phyloP scores from a whole-genome alignment of 2,888 invertebrate genomes.

The Orthosia gothica region DNA sequence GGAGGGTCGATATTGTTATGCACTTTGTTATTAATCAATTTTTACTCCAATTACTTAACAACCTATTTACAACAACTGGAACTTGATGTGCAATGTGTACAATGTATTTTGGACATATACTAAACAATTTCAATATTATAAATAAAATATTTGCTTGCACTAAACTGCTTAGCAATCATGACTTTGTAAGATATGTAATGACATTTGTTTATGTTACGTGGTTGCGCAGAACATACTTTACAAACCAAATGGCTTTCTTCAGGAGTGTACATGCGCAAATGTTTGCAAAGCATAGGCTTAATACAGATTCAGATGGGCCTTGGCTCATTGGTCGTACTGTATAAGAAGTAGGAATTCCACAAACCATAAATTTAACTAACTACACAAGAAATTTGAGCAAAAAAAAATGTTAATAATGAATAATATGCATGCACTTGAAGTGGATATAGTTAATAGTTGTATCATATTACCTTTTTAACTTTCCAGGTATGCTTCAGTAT shows the following conservation, averaged over 20 bases:
- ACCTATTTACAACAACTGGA: background rate
- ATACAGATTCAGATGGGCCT: too few relatives aligned
- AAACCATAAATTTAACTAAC: background rate
- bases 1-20: background rate
- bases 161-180: constrained; percentile 8
- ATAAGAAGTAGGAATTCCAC: background rate
- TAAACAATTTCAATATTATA: background rate
- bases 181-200: background rate
- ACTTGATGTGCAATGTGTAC: background rate
- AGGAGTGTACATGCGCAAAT: too few relatives aligned
- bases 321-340: too few relatives aligned
- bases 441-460: background rate
- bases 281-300: too few relatives aligned
- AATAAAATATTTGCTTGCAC: background rate
- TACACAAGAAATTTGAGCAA: background rate
- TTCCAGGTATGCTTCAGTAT: constrained; percentile 96
- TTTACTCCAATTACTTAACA: background rate
- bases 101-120: too few relatives aligned
- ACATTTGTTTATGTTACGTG: too few relatives aligned
- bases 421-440: background rate
- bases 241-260: too few relatives aligned
- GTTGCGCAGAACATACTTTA: too few relatives aligned
- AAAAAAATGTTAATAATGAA: background rate
- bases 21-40: background rate
- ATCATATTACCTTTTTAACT: constrained; percentile 1